Evolutionary conservation across 2,888 invertebrate species (phyloP), one percentile per base, ranked within the genome.

Genomic region (Hartigia nigra): DNA sequence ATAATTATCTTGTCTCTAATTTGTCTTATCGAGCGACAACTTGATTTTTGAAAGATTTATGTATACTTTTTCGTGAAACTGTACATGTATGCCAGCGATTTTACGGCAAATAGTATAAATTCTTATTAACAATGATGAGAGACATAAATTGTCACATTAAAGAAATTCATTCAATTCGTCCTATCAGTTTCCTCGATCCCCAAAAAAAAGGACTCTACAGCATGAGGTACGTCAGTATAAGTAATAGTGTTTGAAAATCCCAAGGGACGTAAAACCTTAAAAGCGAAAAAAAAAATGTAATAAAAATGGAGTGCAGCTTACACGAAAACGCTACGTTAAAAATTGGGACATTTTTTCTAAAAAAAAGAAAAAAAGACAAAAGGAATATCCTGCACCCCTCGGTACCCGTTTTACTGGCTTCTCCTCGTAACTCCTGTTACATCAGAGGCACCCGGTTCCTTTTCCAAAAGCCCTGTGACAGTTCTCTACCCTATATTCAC

Each of bases 341-440:
- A 82, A 82, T 80, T 80, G 80, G 78, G 74, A 78, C 76, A 76
- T 82, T 82, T 82, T 82, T 55, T 74, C 69, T 74, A 80, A 82
- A 82, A 78, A 76, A 81, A 80, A 76, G 39, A 70, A 32, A 37
- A 12, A 31, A n/a, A 31, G 76, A 74, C 74, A 70, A 32, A n/a
- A 37, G n/a, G 74, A 39, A 36, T 69, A 72, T 69, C 39, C 75
- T 39, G 55, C 75, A 55, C 74, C 78, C 77, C 69, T 37, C 70
- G 72, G 23, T 69, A 77, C 39, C 70, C 74, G 31, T 77, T 75
- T 80, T 55, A 55, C 55, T 55, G 14, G 55, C 55, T 55, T 55
- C 55, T 55, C 23, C 55, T 55, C 55, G 9, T 55, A 31, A 72
- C 72, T 34, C 72, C 72, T 72, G 32, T 72, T 72, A 32, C 31